phyloP scores from a whole-genome alignment of 1,140 invertebrate genomes.

The Calephelis nemesis region DNA sequence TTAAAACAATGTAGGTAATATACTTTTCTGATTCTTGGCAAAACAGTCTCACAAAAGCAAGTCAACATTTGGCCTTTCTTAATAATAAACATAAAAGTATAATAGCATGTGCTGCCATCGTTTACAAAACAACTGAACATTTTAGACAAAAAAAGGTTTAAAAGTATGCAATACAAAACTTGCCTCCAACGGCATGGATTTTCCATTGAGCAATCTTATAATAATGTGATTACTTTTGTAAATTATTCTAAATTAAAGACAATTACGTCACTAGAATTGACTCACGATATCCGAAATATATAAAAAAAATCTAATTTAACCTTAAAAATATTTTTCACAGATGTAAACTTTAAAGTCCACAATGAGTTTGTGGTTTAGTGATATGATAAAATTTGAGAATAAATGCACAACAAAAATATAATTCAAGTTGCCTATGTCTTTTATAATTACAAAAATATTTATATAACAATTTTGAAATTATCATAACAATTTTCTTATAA shows the following conservation, averaged over 20 bases:
- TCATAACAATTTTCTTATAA: conserved; percentile 72
- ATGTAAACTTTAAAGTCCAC: conserved; percentile 69
- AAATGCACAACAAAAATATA: conserved; percentile 78
- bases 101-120: conserved; percentile 73
- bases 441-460: conserved; percentile 75
- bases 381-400: conserved; percentile 74
- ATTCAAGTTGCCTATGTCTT: conserved; percentile 74
- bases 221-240: conserved; percentile 65
- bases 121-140: conserved; percentile 72
- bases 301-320: conserved; percentile 64
- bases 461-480: conserved; percentile 77
- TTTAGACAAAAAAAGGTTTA: conserved; percentile 71
- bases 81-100: conserved; percentile 75
- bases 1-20: conserved; percentile 80
- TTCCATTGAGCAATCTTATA: conserved; percentile 72
- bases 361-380: conserved; percentile 66
- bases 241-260: conserved; percentile 74
- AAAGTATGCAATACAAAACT: conserved; percentile 68
- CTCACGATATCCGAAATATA: conserved; percentile 73
- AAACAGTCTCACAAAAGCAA: conserved; percentile 79
- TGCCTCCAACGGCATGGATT: conserved; percentile 62
- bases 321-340: conserved; percentile 66
- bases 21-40: conserved; percentile 79
- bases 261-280: conserved; percentile 76
- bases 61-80: conserved; percentile 79